Conservation (phyloP, 64 coral and sea anemone species). For the Montipora sp. region DNA sequence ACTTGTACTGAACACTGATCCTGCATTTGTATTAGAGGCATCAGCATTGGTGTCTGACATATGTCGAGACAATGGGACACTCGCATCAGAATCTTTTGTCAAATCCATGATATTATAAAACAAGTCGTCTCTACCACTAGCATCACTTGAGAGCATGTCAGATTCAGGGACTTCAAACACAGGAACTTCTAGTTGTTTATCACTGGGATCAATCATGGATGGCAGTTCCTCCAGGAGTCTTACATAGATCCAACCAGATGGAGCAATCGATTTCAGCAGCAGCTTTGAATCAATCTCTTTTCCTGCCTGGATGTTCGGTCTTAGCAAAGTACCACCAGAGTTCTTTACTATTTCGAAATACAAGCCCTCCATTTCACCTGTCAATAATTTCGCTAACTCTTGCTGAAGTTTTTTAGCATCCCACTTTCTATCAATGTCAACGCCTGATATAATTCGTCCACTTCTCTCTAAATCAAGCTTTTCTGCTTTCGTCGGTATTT, state of each 20-base stretch:
- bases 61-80: too few relatives aligned
- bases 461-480: too few relatives aligned
- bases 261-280: slow-evolving; percentile 76
- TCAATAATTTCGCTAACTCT: slow-evolving; percentile 37
- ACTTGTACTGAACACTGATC: too few relatives aligned
- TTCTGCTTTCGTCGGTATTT: too few relatives aligned
- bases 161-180: not conserved
- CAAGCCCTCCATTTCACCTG: slow-evolving; percentile 63
- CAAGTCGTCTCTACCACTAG: slow-evolving; percentile 14
- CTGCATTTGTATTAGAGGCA: too few relatives aligned
- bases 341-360: slow-evolving; percentile 79
- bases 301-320: slow-evolving; percentile 43
- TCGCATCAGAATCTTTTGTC: too few relatives aligned
- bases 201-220: slow-evolving; percentile 61
- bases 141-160: slow-evolving; percentile 3
- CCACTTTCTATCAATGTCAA: too few relatives aligned
- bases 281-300: slow-evolving; percentile 77
- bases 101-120: not conserved
- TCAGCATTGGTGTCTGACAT: too few relatives aligned
- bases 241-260: slow-evolving; percentile 65
- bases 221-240: slow-evolving; percentile 62
- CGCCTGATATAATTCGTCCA: too few relatives aligned
- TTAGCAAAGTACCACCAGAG: slow-evolving; percentile 57
- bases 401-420: too few relatives aligned
- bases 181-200: slow-evolving; percentile 22